phyloP scores from a whole-genome alignment of 1,140 invertebrate genomes.

The Drosophila mayri region DNA sequence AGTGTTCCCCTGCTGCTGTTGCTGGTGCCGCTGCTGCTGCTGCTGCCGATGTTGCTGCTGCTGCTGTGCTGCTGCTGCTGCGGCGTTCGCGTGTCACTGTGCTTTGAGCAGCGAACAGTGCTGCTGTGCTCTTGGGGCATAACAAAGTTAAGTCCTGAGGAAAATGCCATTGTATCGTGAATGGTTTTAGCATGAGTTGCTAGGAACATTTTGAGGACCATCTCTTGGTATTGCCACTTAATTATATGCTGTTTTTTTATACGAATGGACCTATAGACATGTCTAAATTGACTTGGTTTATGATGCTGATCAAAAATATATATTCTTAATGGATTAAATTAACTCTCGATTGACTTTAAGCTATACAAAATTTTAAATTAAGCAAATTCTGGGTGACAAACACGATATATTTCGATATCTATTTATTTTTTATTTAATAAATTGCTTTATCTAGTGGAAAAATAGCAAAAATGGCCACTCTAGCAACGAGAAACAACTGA shows the following conservation, averaged over 20 bases:
- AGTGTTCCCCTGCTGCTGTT: conserved; percentile 13
- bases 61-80: conserved; percentile 1
- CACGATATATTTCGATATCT: background rate
- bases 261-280: background rate
- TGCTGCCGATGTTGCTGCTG: background rate
- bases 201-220: background rate
- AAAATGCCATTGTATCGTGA: background rate
- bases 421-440: background rate
- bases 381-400: background rate
- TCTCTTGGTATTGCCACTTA: background rate
- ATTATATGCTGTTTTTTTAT: background rate
- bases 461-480: background rate
- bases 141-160: background rate
- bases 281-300: no score
- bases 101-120: background rate
- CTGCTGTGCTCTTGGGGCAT: background rate
- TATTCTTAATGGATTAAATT: no score
- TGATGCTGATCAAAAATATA: no score
- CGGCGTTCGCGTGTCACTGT: background rate
- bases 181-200: background rate
- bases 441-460: background rate
- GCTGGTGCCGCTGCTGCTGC: background rate
- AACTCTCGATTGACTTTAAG: background rate
- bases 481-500: conserved; percentile 75
- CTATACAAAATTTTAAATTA: background rate